These are phyloP conservation scores for Leptopilina syphax DNA, from an alignment of 2,888 invertebrate genomes.

Conservation along the genomic window DNA sequence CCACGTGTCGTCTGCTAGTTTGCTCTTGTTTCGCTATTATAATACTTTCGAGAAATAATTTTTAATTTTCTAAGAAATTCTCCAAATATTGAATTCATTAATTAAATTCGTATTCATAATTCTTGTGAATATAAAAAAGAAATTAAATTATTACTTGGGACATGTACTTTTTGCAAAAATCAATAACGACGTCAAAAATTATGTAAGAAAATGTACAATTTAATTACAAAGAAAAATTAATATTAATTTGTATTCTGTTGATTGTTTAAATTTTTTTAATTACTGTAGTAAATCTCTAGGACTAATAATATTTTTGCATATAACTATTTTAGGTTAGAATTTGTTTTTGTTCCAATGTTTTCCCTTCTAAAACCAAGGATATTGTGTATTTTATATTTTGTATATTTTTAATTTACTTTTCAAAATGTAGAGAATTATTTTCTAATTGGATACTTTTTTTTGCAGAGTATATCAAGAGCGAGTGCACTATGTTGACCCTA, in stretches of 20 bases:
- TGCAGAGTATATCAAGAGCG: neutral
- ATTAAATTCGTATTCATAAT: neutral
- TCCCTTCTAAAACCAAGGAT: no score
- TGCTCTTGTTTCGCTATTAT: neutral
- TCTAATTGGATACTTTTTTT: neutral
- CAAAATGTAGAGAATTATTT: no score
- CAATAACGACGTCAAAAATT: neutral
- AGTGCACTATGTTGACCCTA: conserved; percentile 73
- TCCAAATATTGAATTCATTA: neutral
- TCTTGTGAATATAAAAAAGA: neutral
- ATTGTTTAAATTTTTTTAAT: no score
- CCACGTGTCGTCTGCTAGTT: conserved; percentile 12
- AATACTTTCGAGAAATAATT: neutral
- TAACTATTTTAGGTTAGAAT: no score
- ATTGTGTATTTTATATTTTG: no score
- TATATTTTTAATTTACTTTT: neutral
- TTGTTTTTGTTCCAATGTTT: no score
- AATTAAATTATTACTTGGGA: neutral
- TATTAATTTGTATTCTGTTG: neutral
- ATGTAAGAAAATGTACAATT: neutral
- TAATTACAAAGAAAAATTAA: neutral
- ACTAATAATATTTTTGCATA: no score
- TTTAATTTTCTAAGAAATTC: neutral
- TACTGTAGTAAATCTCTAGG: no score
- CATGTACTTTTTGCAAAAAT: neutral